phyloP scores from a whole-genome alignment of 2,888 invertebrate genomes.

The Eudasyphora cyanicolor region DNA sequence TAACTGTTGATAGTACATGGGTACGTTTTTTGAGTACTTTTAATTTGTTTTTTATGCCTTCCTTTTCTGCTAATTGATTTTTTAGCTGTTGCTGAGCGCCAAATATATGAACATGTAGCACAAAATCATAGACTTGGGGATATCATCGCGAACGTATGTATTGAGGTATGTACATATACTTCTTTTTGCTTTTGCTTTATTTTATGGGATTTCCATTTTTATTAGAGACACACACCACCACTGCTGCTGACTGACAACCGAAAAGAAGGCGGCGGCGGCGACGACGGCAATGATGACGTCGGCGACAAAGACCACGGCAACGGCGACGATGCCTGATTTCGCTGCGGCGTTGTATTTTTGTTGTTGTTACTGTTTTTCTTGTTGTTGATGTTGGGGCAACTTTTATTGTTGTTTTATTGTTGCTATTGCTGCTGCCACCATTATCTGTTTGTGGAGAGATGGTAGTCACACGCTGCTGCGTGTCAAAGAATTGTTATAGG shows the following conservation, averaged over 20 bases:
- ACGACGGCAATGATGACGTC: background rate
- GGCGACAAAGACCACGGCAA: background rate
- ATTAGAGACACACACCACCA: slow-evolving; percentile 11
- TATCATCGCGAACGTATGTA: no score
- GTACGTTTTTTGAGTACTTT: background rate
- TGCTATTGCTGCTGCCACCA: slow-evolving; percentile 7
- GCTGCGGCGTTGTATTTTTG: background rate
- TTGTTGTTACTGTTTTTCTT: slow-evolving; percentile 13
- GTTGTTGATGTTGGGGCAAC: slow-evolving; percentile 29
- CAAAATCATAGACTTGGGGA: background rate
- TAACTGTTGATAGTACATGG: background rate
- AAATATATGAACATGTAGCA: slow-evolving; percentile 19
- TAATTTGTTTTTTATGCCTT: background rate
- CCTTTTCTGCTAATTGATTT: background rate
- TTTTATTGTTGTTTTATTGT: slow-evolving; percentile 42
- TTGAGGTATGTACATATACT: background rate
- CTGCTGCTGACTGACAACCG: background rate
- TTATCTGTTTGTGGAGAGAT: slow-evolving; percentile 8
- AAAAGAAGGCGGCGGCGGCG: background rate
- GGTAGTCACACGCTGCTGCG: background rate
- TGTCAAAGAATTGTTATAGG: background rate
- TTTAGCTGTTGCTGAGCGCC: slow-evolving; percentile 58
- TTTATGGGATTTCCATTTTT: slow-evolving; percentile 25
- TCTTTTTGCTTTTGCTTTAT: background rate
- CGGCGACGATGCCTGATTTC: background rate